These are phyloP conservation scores for Bettongia penicillata DNA, from an alignment of 2,113 vertebrate species.

Conservation along the genomic window DNA sequence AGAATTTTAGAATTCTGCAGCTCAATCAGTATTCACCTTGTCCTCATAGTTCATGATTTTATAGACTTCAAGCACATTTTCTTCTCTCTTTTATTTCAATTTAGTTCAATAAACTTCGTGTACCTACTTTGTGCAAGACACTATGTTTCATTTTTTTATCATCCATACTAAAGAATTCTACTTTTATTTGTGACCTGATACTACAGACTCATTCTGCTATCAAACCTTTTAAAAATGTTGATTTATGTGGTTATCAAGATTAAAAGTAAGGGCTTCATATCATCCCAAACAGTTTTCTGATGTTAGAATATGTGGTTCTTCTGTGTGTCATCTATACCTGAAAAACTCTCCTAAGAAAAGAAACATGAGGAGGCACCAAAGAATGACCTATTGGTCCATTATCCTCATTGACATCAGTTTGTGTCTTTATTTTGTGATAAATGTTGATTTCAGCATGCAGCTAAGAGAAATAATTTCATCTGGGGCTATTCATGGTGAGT, in stretches of 20 bases:
- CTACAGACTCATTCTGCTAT: slow-evolving; percentile 18
- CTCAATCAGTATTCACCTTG: not conserved
- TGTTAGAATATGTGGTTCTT: not conserved
- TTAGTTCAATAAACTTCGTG: not conserved
- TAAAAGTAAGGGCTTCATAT: not conserved
- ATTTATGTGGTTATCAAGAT: not conserved
- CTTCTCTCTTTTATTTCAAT: slow-evolving; percentile 10
- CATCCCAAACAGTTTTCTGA: not conserved
- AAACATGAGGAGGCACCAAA: not conserved
- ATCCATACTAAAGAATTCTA: not conserved
- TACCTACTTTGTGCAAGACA: not conserved
- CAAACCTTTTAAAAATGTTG: slow-evolving; percentile 46
- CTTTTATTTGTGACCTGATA: not conserved
- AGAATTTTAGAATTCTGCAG: slow-evolving; percentile 3
- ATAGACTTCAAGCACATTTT: not conserved
- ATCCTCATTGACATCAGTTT: slow-evolving; percentile 7
- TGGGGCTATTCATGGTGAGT: slow-evolving; percentile 3
- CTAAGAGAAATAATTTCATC: slow-evolving; percentile 38
- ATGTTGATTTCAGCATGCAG: slow-evolving; percentile 40
- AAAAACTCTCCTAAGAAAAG: not conserved
- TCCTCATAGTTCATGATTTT: slow-evolving; percentile 44
- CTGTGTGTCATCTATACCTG: not conserved
- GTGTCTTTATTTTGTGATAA: slow-evolving; percentile 49
- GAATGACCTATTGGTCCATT: not conserved
- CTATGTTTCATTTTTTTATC: not conserved